Evolutionary conservation across 2,113 vertebrate genomes (phyloP).

Genomic region (Butastur rufipennis): DNA sequence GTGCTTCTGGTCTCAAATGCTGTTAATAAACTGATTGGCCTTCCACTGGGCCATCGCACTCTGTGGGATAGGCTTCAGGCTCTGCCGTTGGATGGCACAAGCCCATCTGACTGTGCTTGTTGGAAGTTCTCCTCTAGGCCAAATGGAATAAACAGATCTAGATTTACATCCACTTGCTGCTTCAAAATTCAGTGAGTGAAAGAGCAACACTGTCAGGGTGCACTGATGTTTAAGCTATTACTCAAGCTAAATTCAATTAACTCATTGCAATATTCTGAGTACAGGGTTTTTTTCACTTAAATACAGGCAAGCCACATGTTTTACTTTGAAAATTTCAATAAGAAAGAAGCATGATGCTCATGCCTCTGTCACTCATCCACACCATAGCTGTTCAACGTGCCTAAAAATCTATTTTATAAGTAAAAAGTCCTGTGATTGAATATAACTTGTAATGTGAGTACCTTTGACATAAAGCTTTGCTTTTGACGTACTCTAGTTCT

Average conservation of each 20-base stretch:
- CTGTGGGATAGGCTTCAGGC: not conserved
- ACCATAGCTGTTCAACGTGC: not conserved
- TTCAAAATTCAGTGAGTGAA: not conserved
- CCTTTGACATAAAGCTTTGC: not conserved
- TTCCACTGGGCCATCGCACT: not conserved
- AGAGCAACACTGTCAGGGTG: not conserved
- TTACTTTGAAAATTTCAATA: not conserved
- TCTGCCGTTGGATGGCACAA: not conserved
- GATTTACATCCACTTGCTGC: not conserved
- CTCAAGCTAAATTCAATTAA: not conserved
- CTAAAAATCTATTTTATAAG: not conserved
- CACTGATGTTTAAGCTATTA: not conserved
- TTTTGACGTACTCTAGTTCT: not conserved
- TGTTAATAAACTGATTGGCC: not conserved
- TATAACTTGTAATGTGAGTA: not conserved
- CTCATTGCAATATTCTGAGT: not conserved
- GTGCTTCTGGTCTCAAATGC: not conserved
- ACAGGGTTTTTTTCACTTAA: not conserved
- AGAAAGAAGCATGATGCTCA: not conserved
- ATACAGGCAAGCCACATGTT: not conserved
- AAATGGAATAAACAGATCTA: not conserved
- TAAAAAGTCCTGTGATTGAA: not conserved
- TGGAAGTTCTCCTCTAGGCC: not conserved
- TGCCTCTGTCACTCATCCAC: not conserved
- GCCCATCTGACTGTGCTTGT: not conserved